Percentiles rank a stretch among this genome's conserved stretches.
These are phyloP conservation scores for Chromobotia macracanthus DNA, from an alignment of 2,797 vertebrate genomes.

Conservation along the genomic window DNA sequence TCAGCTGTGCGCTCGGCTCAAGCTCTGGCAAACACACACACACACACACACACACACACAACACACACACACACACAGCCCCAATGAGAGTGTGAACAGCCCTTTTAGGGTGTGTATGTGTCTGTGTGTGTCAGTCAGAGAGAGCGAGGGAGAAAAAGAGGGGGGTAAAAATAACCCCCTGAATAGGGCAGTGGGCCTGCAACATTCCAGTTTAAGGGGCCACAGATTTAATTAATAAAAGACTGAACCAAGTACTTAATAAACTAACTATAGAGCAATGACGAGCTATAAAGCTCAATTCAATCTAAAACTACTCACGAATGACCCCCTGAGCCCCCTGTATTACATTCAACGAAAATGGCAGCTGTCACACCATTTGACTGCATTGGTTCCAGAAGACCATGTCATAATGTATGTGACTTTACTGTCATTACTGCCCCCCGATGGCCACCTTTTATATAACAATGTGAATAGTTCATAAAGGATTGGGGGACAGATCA, in stretches of 20 bases:
- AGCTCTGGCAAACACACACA: constrained; percentile 15
- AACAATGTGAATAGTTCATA: too few relatives aligned
- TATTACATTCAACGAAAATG: not conserved
- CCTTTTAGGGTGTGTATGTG: constrained; percentile 58
- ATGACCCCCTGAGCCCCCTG: not conserved
- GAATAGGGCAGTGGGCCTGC: not conserved
- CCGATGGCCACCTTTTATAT: not conserved
- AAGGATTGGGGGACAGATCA: too few relatives aligned
- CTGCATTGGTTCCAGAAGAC: not conserved
- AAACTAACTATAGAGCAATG: not conserved
- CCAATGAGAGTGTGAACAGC: constrained; percentile 51
- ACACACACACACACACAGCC: not conserved
- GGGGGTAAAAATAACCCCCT: constrained; percentile 49
- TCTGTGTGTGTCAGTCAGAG: constrained; percentile 19
- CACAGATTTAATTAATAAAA: constrained; percentile 4
- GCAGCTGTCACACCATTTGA: not conserved
- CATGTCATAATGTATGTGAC: not conserved
- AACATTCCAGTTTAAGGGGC: constrained; percentile 43
- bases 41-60: too few relatives aligned
- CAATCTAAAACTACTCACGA: not conserved
- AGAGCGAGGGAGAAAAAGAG: constrained; percentile 31
- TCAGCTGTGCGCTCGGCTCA: constrained; percentile 50
- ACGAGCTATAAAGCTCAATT: too few relatives aligned
- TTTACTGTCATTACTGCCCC: constrained; percentile 2
- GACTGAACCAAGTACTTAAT: not conserved